A percentile compares a stretch with the other conserved stretches of the same genome.
These are phyloP conservation scores for Myopa tessellatipennis DNA, from an alignment of 2,888 invertebrate genomes.

Conservation along the genomic window DNA sequence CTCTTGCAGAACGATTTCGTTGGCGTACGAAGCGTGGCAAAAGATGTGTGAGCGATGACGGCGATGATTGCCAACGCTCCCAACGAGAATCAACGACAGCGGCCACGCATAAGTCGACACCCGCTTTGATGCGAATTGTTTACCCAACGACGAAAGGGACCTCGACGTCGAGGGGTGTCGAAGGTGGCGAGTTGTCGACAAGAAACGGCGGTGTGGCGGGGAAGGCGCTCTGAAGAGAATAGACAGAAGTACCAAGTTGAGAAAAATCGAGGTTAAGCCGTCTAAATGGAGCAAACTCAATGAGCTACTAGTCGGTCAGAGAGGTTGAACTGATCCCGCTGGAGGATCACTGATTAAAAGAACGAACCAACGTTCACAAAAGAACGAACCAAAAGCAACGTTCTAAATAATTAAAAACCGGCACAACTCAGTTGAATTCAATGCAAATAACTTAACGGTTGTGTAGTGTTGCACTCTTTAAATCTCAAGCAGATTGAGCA, in stretches of 20 bases:
- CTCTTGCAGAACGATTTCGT: constrained; percentile 48
- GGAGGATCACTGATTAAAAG: too few species aligned
- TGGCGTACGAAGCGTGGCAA: constrained; percentile 47
- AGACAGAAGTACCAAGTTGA: not conserved
- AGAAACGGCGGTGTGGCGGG: not conserved
- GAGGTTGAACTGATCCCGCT: too few species aligned
- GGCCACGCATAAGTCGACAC: constrained; percentile 15
- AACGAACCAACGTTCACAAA: too few species aligned
- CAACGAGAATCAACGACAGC: not conserved
- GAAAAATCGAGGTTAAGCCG: not conserved
- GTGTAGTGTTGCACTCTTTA: too few species aligned
- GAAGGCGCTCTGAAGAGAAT: constrained; percentile 14
- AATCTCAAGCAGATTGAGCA: too few species aligned
- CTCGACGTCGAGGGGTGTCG: not conserved
- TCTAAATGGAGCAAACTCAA: too few species aligned
- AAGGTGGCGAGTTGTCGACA: constrained; percentile 3
- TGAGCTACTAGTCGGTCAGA: too few species aligned
- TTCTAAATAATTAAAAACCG: too few species aligned
- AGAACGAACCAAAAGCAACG: too few species aligned
- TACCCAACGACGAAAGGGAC: constrained; percentile 20
- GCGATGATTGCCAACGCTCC: constrained; percentile 27
- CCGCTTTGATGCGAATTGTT: constrained; percentile 26
- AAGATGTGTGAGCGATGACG: not conserved
- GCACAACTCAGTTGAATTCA: too few species aligned
- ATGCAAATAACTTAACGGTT: too few species aligned